Evolutionary conservation across 35 echinoderm and acorn worm genomes (phyloP), one percentile per base, ranked within the genome.

Genomic region (Stichopus chloronotus): DNA sequence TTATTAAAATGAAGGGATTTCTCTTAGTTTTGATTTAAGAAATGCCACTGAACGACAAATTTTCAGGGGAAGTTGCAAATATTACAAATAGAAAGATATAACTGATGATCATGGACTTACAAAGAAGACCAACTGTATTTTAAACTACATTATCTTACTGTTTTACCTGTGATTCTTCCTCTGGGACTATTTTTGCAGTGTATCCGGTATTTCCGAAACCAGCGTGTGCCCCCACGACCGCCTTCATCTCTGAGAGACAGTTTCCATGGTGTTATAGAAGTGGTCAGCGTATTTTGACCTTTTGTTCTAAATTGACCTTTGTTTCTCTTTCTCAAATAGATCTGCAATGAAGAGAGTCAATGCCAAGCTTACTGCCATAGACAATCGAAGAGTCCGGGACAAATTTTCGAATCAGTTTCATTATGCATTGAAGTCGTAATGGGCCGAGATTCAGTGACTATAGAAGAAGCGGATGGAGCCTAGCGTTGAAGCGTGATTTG

Each of bases 401-500:
- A 98, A 92, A 76, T 98, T 94, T 93, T 93, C 93, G 13, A 98
- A 98, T 79, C 94, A 98, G 25, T 98, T 98, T 82, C 96, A 98
- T 88, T 98, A 98, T 81, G 90, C 90, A 0, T 58, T 90, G 43
- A 11, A 84, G 56, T 9, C 19, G 3, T 84, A n/a, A 84, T 84
- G 77, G 30, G 3, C 30, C 0, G 30, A 43, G 30, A 3, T 43
- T 3, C 13, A 72, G 4, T 16, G 13, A 72, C 22, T 2, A 72
- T 72, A 16, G 69, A 16, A 1, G 69, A 21, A 72, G 69, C 2
- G 69, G 22, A 72, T 72, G 69, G 13, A 13, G 13, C 13, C 22
- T 9, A 71, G 65, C 65, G n/a, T 71, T 9, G 65, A 11, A 71
- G 65, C 65, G 9, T 71, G n/a, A n/a, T n/a, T n/a, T n/a, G n/a